phyloP scores from a whole-genome alignment of 2,113 vertebrate species.

The Coptodon rendalli region DNA sequence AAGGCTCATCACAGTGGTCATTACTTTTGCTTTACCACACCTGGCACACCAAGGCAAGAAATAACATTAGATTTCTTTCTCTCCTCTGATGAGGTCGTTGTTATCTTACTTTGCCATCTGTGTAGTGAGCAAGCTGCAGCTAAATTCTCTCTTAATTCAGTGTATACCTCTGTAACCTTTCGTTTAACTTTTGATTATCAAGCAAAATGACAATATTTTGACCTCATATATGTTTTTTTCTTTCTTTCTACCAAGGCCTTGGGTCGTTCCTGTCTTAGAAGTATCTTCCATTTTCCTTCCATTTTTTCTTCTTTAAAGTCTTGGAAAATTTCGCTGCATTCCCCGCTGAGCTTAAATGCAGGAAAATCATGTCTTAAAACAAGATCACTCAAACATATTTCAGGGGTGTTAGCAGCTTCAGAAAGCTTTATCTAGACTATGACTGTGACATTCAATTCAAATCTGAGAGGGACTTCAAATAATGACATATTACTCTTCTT shows the following conservation, averaged over 20 bases:
- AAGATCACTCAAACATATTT: slow-evolving; percentile 37
- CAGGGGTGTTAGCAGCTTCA: slow-evolving; percentile 33
- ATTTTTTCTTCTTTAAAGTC: slow-evolving; percentile 5
- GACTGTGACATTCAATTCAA: slow-evolving; percentile 44
- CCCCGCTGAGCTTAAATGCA: slow-evolving; percentile 17
- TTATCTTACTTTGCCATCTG: slow-evolving; percentile 26
- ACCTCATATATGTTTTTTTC: background rate
- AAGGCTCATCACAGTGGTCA: slow-evolving; percentile 34
- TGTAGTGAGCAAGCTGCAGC: background rate
- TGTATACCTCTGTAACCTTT: background rate
- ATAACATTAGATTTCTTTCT: background rate
- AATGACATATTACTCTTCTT: slow-evolving; percentile 22
- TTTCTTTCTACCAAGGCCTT: background rate
- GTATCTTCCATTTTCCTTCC: background rate
- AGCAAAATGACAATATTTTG: slow-evolving; percentile 17
- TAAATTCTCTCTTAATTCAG: background rate
- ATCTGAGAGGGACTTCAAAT: slow-evolving; percentile 43
- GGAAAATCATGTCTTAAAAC: slow-evolving; percentile 19
- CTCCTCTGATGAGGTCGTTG: slow-evolving; percentile 19
- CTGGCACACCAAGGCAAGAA: slow-evolving; percentile 8
- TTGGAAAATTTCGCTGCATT: background rate
- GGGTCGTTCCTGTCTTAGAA: background rate
- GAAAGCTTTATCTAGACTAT: slow-evolving; percentile 34
- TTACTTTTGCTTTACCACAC: slow-evolving; percentile 40
- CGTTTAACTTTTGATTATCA: background rate